Conservation (phyloP, 1,140 invertebrate species). For the Andrena cerasifolii region DNA sequence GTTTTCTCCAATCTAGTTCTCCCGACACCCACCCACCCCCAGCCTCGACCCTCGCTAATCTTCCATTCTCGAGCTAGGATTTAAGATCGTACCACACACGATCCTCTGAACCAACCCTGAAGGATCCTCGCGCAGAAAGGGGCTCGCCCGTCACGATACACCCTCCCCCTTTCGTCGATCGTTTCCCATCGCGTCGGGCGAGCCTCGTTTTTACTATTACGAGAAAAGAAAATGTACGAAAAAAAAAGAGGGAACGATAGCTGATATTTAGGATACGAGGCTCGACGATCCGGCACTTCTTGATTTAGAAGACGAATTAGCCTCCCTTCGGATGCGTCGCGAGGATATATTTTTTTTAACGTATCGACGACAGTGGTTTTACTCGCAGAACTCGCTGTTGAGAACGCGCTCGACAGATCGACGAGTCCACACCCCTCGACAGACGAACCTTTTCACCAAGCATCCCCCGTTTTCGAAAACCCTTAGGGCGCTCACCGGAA, state of each 20-base stretch:
- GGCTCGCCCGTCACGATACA: neutral
- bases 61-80: slow-evolving; percentile 24
- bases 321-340: slow-evolving; percentile 2
- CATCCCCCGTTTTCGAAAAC: too few relatives aligned
- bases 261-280: slow-evolving; percentile 34
- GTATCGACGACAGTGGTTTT: slow-evolving; percentile 30
- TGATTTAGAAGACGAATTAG: slow-evolving; percentile 15
- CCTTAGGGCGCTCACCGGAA: neutral
- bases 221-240: slow-evolving; percentile 10
- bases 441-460: too few relatives aligned
- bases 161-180: neutral
- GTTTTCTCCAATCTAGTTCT: neutral
- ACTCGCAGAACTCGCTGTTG: slow-evolving; percentile 40
- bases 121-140: neutral
- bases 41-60: slow-evolving; percentile 36
- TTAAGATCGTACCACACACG: neutral
- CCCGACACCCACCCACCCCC: too few relatives aligned
- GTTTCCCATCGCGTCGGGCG: neutral
- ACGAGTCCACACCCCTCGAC: neutral
- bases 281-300: slow-evolving; percentile 50
- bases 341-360: slow-evolving; percentile 50
- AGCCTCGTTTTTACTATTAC: slow-evolving; percentile 17
- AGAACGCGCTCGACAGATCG: neutral
- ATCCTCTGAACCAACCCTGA: too few relatives aligned
- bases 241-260: slow-evolving; percentile 21